phyloP scores from a whole-genome alignment of 1,140 invertebrate species.

The Saccostrea echinata region DNA sequence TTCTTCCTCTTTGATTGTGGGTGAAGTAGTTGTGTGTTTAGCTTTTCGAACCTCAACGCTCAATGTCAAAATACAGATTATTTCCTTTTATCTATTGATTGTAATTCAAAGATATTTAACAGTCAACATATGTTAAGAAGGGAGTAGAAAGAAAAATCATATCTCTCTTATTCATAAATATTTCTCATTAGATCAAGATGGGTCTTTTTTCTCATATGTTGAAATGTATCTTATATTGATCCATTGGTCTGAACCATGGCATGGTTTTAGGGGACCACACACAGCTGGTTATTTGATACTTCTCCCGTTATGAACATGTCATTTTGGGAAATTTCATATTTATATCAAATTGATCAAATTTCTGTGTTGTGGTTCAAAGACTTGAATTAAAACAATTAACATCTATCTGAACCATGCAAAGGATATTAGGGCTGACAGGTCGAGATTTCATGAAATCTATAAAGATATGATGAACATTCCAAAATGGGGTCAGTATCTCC shows the following conservation, averaged over 20 bases:
- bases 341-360: slow-evolving; percentile 38
- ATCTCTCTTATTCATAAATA: slow-evolving; percentile 32
- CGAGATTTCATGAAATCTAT: slow-evolving; percentile 30
- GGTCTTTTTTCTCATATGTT: not conserved
- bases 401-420: slow-evolving; percentile 8
- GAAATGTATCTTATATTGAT: slow-evolving; percentile 16
- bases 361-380: slow-evolving; percentile 26
- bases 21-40: slow-evolving; percentile 30
- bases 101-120: slow-evolving; percentile 35
- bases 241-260: slow-evolving; percentile 20
- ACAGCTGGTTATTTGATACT: slow-evolving; percentile 17
- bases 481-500: slow-evolving; percentile 22
- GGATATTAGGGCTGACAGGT: slow-evolving; percentile 11
- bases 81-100: slow-evolving; percentile 33
- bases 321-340: slow-evolving; percentile 32
- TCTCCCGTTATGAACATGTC: slow-evolving; percentile 33
- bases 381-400: slow-evolving; percentile 36
- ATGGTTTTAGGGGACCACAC: slow-evolving; percentile 20
- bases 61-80: slow-evolving; percentile 22
- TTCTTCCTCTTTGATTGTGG: not conserved
- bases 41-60: not conserved
- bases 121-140: slow-evolving; percentile 32
- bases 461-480: slow-evolving; percentile 36
- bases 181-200: slow-evolving; percentile 37
- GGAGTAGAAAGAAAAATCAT: slow-evolving; percentile 7